Percentiles rank a stretch among this genome's conserved stretches.
Conservation (phyloP, 2,797 vertebrate genomes). For the Urocyon cinereoargenteus region DNA sequence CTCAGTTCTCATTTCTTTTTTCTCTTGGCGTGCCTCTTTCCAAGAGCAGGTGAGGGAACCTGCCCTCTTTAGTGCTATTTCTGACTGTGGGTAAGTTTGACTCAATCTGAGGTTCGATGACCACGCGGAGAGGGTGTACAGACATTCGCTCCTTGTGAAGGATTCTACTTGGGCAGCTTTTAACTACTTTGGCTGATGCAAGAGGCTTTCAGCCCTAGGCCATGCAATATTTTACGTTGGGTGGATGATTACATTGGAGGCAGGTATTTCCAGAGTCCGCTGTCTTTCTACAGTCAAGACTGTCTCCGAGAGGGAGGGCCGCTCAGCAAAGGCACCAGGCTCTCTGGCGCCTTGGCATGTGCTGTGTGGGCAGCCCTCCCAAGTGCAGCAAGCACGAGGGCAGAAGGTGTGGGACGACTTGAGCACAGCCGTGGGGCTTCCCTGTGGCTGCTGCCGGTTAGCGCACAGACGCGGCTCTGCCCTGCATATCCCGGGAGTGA, state of each 20-base stretch:
- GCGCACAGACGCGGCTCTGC: not conserved
- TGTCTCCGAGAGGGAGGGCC: not conserved
- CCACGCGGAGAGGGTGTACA: not conserved
- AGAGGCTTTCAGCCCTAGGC: not conserved
- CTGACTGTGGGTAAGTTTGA: not conserved
- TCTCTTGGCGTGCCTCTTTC: not conserved
- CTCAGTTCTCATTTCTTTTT: not conserved
- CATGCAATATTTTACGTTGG: not conserved
- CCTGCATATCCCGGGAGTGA: not conserved
- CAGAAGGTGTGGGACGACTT: not conserved
- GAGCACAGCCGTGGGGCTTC: too few species aligned
- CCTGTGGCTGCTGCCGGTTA: not conserved
- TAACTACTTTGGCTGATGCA: not conserved
- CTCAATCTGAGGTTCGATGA: not conserved
- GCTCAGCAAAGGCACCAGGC: not conserved
- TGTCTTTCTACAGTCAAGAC: not conserved
- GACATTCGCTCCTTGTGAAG: not conserved
- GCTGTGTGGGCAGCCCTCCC: not conserved
- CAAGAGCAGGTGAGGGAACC: not conserved
- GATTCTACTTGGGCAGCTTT: not conserved
- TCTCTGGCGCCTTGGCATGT: not conserved
- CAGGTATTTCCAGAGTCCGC: not conserved
- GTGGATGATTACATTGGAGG: not conserved
- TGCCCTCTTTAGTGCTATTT: not conserved
- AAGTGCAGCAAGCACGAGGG: not conserved